Evolutionary conservation across 2,888 invertebrate genomes (phyloP).

Genomic region (Tetragonisca angustula): DNA sequence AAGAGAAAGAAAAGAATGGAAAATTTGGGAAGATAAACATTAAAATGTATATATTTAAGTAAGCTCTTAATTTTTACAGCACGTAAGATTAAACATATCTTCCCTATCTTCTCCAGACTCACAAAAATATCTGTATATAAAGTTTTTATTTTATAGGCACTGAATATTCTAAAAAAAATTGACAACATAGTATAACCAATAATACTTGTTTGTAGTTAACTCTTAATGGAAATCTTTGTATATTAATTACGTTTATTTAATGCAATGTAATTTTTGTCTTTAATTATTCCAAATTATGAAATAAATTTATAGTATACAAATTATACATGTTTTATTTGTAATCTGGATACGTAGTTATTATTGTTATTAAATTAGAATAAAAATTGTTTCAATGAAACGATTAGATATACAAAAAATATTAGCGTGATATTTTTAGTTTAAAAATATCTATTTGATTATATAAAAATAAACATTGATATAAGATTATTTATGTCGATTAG

Average conservation of each 20-base stretch:
- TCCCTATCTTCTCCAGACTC: slow-evolving; percentile 21
- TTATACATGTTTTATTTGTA: neutral
- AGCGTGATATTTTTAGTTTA: neutral
- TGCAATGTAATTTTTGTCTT: slow-evolving; percentile 49
- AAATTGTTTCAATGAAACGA: neutral
- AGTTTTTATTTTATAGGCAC: slow-evolving; percentile 17
- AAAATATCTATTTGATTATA: neutral
- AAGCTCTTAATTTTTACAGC: slow-evolving; percentile 45
- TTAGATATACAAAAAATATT: neutral
- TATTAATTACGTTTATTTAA: slow-evolving; percentile 32
- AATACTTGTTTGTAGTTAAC: slow-evolving; percentile 21
- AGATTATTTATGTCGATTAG: neutral
- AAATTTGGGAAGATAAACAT: slow-evolving; percentile 40
- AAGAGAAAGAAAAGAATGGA: neutral
- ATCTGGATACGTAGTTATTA: neutral
- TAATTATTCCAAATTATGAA: slow-evolving; percentile 49
- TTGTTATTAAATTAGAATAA: neutral
- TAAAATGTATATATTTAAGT: slow-evolving; percentile 56
- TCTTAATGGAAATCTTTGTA: slow-evolving; percentile 26
- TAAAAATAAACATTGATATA: neutral
- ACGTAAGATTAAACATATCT: slow-evolving; percentile 42
- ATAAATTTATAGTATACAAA: slow-evolving; percentile 58
- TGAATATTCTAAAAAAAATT: slow-evolving; percentile 28
- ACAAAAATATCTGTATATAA: slow-evolving; percentile 52
- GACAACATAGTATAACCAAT: slow-evolving; percentile 11